A percentile compares a stretch with the other conserved stretches of the same genome.
Conservation (phyloP, 2,797 vertebrate species). For the Erpetoichthys calabaricus region DNA sequence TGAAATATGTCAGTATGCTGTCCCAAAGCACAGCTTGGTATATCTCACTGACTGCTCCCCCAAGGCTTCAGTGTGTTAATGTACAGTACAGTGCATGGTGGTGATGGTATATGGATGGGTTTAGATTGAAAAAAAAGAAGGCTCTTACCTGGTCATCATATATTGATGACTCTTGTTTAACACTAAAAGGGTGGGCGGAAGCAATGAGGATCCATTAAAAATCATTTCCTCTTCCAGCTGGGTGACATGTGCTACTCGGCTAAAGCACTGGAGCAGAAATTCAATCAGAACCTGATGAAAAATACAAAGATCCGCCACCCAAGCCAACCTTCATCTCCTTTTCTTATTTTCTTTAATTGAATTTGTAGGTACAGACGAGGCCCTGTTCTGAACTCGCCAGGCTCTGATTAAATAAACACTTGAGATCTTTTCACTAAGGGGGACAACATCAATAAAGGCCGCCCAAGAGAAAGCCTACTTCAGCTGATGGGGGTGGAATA, state of each 20-base stretch:
- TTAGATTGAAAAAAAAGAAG: too few species aligned
- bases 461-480: conserved; percentile 1
- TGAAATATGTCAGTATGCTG: too few species aligned
- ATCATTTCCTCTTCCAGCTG: conserved; percentile 11
- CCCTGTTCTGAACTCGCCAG: conserved; percentile 7
- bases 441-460: conserved; percentile 7
- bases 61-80: too few species aligned
- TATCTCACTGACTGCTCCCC: too few species aligned
- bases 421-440: conserved; percentile 7
- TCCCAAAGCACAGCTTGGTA: too few species aligned
- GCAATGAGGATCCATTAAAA: conserved; percentile 10
- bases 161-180: conserved; percentile 4
- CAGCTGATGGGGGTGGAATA: not conserved
- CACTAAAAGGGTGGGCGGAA: conserved; percentile 1
- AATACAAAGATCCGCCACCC: conserved; percentile 11
- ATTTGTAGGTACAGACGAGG: conserved; percentile 8
- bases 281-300: conserved; percentile 15
- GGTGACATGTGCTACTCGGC: conserved; percentile 12
- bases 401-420: conserved; percentile 11
- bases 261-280: conserved; percentile 17
- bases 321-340: not conserved
- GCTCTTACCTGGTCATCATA: not conserved
- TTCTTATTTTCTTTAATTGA: conserved; percentile 8
- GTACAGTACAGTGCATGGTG: too few species aligned
- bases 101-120: too few species aligned